These are phyloP conservation scores for Hippoglossus stenolepis DNA, from an alignment of 2,113 vertebrate species.

Conservation along the genomic window DNA sequence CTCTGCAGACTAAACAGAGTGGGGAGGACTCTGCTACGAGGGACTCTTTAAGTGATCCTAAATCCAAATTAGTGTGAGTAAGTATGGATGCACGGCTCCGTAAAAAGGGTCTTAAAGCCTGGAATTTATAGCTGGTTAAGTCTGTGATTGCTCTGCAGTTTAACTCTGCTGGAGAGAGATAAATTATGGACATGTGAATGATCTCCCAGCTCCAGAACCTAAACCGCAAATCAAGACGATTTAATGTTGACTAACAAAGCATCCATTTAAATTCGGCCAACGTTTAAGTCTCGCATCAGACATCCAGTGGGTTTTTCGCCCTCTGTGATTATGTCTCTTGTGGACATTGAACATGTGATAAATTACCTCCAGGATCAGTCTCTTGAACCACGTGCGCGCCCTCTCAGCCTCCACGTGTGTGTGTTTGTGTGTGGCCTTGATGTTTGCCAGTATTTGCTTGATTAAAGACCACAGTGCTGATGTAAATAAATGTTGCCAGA, in stretches of 20 bases:
- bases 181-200: conserved; percentile 23
- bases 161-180: conserved; percentile 14
- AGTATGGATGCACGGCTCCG: conserved; percentile 18
- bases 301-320: neutral
- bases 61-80: conserved; percentile 46
- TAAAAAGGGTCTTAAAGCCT: conserved; percentile 36
- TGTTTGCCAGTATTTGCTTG: conserved; percentile 56
- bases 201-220: neutral
- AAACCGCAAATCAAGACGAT: conserved; percentile 22
- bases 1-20: conserved; percentile 39
- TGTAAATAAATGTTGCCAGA: conserved; percentile 77
- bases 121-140: conserved; percentile 37
- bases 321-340: neutral
- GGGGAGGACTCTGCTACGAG: conserved; percentile 16
- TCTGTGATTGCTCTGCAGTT: conserved; percentile 38
- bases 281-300: neutral
- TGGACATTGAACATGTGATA: conserved; percentile 23
- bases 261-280: neutral
- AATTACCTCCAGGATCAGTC: neutral
- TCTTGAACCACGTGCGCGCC: conserved; percentile 10
- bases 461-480: conserved; percentile 68
- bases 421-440: conserved; percentile 55
- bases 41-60: conserved; percentile 44
- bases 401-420: conserved; percentile 23
- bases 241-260: conserved; percentile 30